Percentiles rank a stretch among this genome's conserved stretches.
These are phyloP conservation scores for Ptychadena robeensis DNA, from an alignment of 2,797 vertebrate species.

Conservation along the genomic window DNA sequence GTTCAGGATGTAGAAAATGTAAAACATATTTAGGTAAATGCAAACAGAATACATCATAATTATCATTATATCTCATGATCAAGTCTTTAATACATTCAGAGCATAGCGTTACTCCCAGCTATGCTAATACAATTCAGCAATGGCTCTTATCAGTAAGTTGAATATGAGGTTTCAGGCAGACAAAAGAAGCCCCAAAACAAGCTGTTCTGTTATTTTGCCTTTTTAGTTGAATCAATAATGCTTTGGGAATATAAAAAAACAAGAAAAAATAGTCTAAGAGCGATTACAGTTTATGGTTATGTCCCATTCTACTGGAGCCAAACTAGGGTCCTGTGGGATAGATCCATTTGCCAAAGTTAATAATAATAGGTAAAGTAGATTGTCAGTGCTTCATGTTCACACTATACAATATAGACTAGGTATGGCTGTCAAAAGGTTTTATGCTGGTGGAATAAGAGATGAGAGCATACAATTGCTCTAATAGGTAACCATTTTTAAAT, in stretches of 20 bases:
- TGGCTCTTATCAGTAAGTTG: not conserved
- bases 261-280: not conserved
- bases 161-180: not conserved
- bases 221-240: not conserved
- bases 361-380: not conserved
- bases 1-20: too few species aligned
- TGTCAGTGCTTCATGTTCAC: not conserved
- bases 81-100: not conserved
- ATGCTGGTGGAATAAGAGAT: not conserved
- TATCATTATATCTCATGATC: too few species aligned
- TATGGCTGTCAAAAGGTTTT: not conserved
- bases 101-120: not conserved
- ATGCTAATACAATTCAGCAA: not conserved
- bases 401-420: too few species aligned
- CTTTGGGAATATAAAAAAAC: not conserved
- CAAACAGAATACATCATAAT: too few species aligned
- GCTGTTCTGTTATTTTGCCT: too few species aligned
- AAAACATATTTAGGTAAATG: too few species aligned
- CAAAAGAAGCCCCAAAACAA: too few species aligned
- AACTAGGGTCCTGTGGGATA: too few species aligned
- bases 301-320: not conserved
- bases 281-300: too few species aligned
- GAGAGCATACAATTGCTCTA: too few species aligned
- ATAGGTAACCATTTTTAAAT: too few species aligned
- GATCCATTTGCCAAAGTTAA: not conserved